Evolutionary conservation across 2,888 invertebrate species (phyloP).

Genomic region (Tridacna crocea): DNA sequence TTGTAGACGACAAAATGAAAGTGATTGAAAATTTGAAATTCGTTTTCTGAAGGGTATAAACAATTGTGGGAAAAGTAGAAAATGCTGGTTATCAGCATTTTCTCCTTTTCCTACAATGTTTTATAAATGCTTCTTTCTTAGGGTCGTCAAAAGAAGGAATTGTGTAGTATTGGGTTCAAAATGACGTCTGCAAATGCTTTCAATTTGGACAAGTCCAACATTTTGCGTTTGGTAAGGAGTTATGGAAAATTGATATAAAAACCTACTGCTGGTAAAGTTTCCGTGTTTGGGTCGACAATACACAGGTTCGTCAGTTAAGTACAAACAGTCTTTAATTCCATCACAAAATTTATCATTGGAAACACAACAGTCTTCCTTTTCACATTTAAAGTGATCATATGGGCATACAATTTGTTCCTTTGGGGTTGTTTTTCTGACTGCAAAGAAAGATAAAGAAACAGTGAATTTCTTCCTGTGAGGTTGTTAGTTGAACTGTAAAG

Average conservation of each 20-base stretch:
- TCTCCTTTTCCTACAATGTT: too few relatives aligned
- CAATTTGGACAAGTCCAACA: too few relatives aligned
- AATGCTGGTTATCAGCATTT: too few relatives aligned
- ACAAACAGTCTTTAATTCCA: slow-evolving; percentile 8
- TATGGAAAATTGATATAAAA: neutral
- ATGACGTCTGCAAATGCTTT: too few relatives aligned
- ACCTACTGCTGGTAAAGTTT: neutral
- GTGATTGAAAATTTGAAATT: too few relatives aligned
- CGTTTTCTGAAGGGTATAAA: too few relatives aligned
- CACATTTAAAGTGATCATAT: neutral
- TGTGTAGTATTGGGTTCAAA: too few relatives aligned
- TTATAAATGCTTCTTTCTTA: too few relatives aligned
- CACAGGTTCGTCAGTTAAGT: slow-evolving; percentile 7
- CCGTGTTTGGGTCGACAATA: neutral
- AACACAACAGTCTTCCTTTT: slow-evolving; percentile 3
- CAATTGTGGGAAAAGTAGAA: too few relatives aligned
- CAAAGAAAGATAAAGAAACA: neutral
- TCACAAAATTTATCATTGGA: slow-evolving; percentile 10
- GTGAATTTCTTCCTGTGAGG: too few relatives aligned
- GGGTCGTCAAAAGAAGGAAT: too few relatives aligned
- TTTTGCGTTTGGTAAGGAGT: neutral
- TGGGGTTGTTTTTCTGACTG: neutral
- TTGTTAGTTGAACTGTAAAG: neutral
- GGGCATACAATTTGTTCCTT: neutral
- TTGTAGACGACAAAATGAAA: too few relatives aligned